Percentiles rank a stretch among this genome's conserved stretches.
These are phyloP conservation scores for western clawed frog (Xenopus tropicalis) DNA, from an alignment of 2,113 vertebrate species.

Conservation along the genomic window DNA sequence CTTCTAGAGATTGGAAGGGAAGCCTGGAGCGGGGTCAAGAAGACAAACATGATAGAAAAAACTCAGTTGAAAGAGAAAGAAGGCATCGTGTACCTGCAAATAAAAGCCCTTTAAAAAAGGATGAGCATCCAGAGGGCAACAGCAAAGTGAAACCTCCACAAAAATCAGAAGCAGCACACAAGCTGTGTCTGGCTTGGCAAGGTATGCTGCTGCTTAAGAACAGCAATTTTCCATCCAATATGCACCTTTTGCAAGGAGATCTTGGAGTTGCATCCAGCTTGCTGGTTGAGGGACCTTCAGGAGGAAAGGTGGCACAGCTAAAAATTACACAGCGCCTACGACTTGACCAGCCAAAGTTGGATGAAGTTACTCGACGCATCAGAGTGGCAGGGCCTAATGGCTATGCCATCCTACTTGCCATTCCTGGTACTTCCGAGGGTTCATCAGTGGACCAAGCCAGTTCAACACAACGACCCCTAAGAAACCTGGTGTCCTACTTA, in stretches of 20 bases:
- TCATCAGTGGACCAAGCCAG: slow-evolving; percentile 69
- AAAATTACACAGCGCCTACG: slow-evolving; percentile 98
- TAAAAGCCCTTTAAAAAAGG: slow-evolving; percentile 79
- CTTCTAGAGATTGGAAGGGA: slow-evolving; percentile 72
- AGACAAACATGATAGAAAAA: slow-evolving; percentile 72
- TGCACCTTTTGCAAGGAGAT: slow-evolving; percentile 94
- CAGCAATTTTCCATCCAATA: slow-evolving; percentile 97
- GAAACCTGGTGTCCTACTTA: slow-evolving; percentile 98
- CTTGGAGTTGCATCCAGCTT: slow-evolving; percentile 86
- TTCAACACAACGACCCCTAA: slow-evolving; percentile 92
- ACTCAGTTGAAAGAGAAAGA: slow-evolving; percentile 69
- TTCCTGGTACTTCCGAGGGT: slow-evolving; percentile 83
- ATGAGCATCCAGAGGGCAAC: slow-evolving; percentile 69
- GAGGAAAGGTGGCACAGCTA: slow-evolving; percentile 88
- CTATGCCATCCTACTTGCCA: slow-evolving; percentile 90
- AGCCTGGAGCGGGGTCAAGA: slow-evolving; percentile 75
- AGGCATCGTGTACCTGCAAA: slow-evolving; percentile 74
- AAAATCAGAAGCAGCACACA: slow-evolving; percentile 68
- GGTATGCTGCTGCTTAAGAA: slow-evolving; percentile 97
- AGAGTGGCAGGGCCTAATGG: slow-evolving; percentile 92
- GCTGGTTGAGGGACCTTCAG: slow-evolving; percentile 79
- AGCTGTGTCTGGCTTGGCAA: slow-evolving; percentile 89
- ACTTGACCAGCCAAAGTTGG: slow-evolving; percentile 96
- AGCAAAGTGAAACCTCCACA: slow-evolving; percentile 63
- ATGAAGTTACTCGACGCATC: slow-evolving; percentile 96